A percentile compares a stretch with the other conserved stretches of the same genome.
These are phyloP conservation scores for Stylophora pistillata DNA, from an alignment of 64 coral and sea anemone genomes.

Conservation along the genomic window DNA sequence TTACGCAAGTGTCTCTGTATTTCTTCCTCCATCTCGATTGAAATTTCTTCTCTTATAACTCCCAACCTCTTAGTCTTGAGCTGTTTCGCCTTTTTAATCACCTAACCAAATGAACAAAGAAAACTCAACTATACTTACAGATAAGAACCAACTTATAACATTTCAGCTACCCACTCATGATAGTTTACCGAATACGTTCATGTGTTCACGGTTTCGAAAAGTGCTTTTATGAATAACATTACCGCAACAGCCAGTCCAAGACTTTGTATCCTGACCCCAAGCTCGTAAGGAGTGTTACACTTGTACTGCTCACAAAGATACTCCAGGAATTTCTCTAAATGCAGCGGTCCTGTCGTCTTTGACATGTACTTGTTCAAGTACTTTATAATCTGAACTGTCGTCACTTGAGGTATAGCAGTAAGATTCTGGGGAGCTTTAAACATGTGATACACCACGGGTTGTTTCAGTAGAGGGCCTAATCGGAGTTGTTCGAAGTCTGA, in stretches of 20 bases:
- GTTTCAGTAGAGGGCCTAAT: conserved; percentile 72
- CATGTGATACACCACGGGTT: conserved; percentile 83
- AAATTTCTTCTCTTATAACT: conserved; percentile 44
- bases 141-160: background rate
- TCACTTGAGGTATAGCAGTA: conserved; percentile 44
- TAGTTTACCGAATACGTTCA: background rate
- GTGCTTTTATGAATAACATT: background rate
- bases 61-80: conserved; percentile 69
- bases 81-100: conserved; percentile 62
- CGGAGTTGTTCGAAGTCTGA: conserved; percentile 80
- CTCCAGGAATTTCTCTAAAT: conserved; percentile 64
- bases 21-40: conserved; percentile 71
- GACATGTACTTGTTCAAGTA: conserved; percentile 76
- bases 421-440: conserved; percentile 72
- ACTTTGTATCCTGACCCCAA: conserved; percentile 84
- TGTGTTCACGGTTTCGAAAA: background rate
- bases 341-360: conserved; percentile 64
- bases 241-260: conserved; percentile 76
- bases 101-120: conserved; percentile 18
- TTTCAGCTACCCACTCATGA: background rate
- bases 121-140: background rate
- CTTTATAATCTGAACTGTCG: conserved; percentile 81
- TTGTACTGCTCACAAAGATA: conserved; percentile 64
- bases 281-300: conserved; percentile 65
- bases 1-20: conserved; percentile 61